Base-by-base conservation (phyloP, 2,113 vertebrate species). In the Strix aluco region DNA sequence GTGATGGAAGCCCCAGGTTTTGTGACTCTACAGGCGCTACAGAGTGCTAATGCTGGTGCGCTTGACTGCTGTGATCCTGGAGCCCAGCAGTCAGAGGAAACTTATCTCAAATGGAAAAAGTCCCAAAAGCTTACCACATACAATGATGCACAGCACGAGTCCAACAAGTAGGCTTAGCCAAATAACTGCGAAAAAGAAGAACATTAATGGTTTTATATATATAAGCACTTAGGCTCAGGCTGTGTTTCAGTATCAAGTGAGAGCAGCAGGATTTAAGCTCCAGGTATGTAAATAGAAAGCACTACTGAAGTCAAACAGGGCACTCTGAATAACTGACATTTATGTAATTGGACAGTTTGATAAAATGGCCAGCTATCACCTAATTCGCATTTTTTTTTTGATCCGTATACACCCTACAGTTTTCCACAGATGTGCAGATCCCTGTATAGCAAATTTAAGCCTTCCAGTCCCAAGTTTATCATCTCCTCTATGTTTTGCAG, bases 121-220 rank as follows among this genome's bases (percentile, higher is more conserved):
- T 81, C 55, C n/a, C 25, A 49, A 67, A 67, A 67, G 12, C 90
- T 74, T 92, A 92, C 83, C 83, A 25, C 5, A 0, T 11, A 0
- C 0, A 26, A 19, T 2, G 18, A 21, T 2, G 27, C 17, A 0
- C 63, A 44, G 21, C 25, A 23, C 0, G 14, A 42, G 0, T 27
- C 5, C 22, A 15, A 10, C 3, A 32, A 0, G 0, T 10, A 12
- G 3, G 6, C 5, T 6, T 8, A 4, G 5, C 0, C 5, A 13
- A 40, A 0, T 1, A 9, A 0, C 63, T 77, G 67, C 55, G 69
- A 42, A 74, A 86, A 55, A 81, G 12, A 80, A n/a, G 38, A 54
- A 36, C 6, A 55, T 74, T 26, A 49, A 47, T 26, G 7, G 21
- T 15, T 67, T 47, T 54, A 7, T 61, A 54, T 47, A 40, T 21